Evolutionary conservation across 2,113 vertebrate species (phyloP), one percentile per base, ranked within the genome.

Genomic region (Bambusicola thoracicus): DNA sequence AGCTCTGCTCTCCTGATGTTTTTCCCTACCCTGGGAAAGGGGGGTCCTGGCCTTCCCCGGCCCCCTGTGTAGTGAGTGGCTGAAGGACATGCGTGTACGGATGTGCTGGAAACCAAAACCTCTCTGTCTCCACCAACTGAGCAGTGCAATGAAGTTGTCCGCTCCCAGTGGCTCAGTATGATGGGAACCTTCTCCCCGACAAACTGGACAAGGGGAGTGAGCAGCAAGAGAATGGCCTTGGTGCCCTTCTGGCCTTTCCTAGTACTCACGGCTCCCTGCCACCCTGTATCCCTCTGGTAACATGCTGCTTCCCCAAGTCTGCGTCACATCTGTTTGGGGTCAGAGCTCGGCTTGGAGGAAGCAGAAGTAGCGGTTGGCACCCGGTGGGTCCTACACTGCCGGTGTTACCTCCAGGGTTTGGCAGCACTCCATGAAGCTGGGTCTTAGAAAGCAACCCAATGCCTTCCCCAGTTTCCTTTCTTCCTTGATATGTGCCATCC

Each of bases 1-100:
- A 46, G 36, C 36, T 8, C 19, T 8, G 6, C 1, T 59, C 51
- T 75, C 18, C 8, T 5, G 51, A 13, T 65, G 44, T 53, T 68
- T 61, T 56, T 53, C 38, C 8, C 3, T 34, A 2, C 25, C 17
- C 15, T 13, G 13, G 3, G 16, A 44, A 59, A 38, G 41, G 49
- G 8, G 7, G 25, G 27, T 8, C 6, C 21, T 43, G 80, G 17
- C 20, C 68, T 77, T 55, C 38, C 27, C 4, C 34, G 53, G 24
- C 30, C 17, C 20, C 40, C 15, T 30, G 3, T 6, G 44, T 32
- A 40, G 16, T 1, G 24, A 36, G 43, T 1, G 1, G 3, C 1
- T 8, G 51, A 75, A 91, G 41, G 49, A 44, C 49, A 38, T 53
- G 21, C 7, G 14, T 0, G 19, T 38, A 11, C 22, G 4, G 1